Conservation (phyloP, 1,140 invertebrate genomes). For the Phenacoccus solenopsis region DNA sequence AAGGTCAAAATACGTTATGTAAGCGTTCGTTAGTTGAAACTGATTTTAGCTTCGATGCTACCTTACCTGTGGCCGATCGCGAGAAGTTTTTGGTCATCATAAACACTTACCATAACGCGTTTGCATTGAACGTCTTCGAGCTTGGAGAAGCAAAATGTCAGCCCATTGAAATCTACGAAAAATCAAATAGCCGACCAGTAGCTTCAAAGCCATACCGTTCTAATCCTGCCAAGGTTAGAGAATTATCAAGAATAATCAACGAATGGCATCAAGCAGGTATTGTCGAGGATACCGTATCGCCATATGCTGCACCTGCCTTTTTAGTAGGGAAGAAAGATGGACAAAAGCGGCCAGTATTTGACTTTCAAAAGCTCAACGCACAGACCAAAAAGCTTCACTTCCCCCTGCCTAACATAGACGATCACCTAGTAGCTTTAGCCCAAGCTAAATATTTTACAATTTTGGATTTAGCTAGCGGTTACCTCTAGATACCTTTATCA, state of each 20-base stretch:
- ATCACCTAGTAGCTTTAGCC: constrained; percentile 36
- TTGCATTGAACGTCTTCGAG: not conserved
- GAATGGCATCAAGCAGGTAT: not conserved
- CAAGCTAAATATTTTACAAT: constrained; percentile 37
- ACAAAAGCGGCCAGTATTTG: constrained; percentile 25
- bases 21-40: too few relatives aligned
- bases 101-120: not conserved
- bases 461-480: constrained; percentile 34
- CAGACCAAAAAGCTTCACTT: constrained; percentile 35
- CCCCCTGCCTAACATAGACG: constrained; percentile 40
- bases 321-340: not conserved
- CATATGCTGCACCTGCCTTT: not conserved
- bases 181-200: not conserved
- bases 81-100: too few relatives aligned
- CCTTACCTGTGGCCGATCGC: too few relatives aligned
- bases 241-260: not conserved
- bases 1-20: too few relatives aligned
- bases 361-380: constrained; percentile 34
- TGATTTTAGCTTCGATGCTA: too few relatives aligned
- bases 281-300: not conserved
- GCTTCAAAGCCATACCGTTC: not conserved
- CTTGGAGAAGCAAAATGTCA: not conserved
- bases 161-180: not conserved
- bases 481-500: constrained; percentile 32
- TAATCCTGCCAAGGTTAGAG: not conserved